Evolutionary conservation across 2,888 invertebrate species (phyloP).

Genomic region (Troglohyphantes excavatus): DNA sequence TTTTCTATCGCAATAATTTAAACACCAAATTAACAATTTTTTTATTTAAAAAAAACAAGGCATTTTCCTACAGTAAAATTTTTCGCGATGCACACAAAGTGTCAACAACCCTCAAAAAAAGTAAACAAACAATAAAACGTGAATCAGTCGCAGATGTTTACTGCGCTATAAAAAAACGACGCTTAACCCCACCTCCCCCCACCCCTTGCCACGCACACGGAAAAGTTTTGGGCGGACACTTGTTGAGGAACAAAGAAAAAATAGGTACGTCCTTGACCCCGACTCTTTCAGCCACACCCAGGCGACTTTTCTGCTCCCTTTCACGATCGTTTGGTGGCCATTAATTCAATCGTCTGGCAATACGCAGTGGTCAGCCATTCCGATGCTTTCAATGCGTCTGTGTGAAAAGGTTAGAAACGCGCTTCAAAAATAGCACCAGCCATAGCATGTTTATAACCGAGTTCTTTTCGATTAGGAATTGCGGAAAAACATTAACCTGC

Average conservation of each 20-base stretch:
- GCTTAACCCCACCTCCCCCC: slow-evolving; percentile 3
- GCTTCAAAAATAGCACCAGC: too few species aligned
- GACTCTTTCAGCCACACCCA: neutral
- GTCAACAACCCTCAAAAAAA: slow-evolving; percentile 26
- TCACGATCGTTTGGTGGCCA: neutral
- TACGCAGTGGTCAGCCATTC: neutral
- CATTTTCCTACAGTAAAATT: too few species aligned
- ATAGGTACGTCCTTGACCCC: slow-evolving; percentile 18
- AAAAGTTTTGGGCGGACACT: slow-evolving; percentile 21
- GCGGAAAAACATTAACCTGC: too few species aligned
- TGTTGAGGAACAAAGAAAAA: neutral
- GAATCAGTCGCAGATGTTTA: neutral
- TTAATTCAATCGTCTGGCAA: neutral
- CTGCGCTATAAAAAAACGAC: slow-evolving; percentile 6
- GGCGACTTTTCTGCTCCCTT: neutral
- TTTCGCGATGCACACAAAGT: too few species aligned
- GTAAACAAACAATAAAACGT: neutral
- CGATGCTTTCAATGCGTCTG: too few species aligned
- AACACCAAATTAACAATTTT: too few species aligned
- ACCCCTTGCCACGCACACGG: neutral
- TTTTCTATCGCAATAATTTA: too few species aligned
- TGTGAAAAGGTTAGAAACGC: too few species aligned
- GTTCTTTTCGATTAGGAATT: too few species aligned
- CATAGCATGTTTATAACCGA: too few species aligned
- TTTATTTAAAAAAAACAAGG: too few species aligned